These are phyloP conservation scores for Trichonephila clavata DNA, from an alignment of 1,140 invertebrate genomes.

Conservation along the genomic window DNA sequence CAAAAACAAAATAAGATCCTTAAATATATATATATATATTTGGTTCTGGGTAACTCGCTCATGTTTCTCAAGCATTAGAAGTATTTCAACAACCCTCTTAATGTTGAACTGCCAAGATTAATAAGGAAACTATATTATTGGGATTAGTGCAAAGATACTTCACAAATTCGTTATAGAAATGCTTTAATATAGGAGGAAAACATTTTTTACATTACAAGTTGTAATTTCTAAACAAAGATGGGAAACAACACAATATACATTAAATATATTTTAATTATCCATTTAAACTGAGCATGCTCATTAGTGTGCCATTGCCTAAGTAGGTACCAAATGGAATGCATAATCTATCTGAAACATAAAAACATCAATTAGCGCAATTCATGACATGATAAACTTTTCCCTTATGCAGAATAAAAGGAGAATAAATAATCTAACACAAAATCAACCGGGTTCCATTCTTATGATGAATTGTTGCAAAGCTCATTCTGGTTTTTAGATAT, in stretches of 20 bases:
- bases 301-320: background rate
- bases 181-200: no score
- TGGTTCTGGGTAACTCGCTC: no score
- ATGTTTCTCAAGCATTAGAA: no score
- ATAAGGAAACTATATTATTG: no score
- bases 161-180: no score
- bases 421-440: conserved; percentile 36
- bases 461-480: conserved; percentile 2
- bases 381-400: background rate
- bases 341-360: background rate
- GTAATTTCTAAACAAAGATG: no score
- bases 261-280: background rate
- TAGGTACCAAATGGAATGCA: conserved; percentile 14
- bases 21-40: no score
- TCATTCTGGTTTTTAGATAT: conserved; percentile 1
- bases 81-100: no score
- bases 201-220: no score
- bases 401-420: conserved; percentile 7
- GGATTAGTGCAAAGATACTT: no score
- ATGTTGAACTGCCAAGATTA: no score
- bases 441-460: conserved; percentile 31
- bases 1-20: no score
- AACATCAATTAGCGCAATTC: background rate
- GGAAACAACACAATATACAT: background rate
- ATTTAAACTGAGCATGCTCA: conserved; percentile 9